Evolutionary conservation across 2,888 invertebrate species (phyloP).

Genomic region (Epinotia brunnichana): DNA sequence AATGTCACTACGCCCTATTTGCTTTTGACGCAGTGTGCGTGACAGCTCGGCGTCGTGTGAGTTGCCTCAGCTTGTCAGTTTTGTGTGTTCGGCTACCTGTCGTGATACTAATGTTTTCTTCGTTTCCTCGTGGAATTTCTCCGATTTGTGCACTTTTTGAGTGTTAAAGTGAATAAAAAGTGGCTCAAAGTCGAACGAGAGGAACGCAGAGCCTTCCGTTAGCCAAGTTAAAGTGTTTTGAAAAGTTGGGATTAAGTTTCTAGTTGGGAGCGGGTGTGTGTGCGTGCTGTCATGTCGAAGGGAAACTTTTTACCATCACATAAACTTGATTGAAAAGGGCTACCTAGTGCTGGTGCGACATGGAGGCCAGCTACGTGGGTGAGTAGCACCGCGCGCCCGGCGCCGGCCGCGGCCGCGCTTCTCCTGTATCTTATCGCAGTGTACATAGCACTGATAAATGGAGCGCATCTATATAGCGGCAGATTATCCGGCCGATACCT

Average conservation of each 20-base stretch:
- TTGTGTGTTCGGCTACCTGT: slow-evolving; percentile 58
- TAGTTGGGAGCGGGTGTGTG: slow-evolving; percentile 66
- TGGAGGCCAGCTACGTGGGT: slow-evolving; percentile 76
- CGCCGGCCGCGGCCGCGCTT: slow-evolving; percentile 14
- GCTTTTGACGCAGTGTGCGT: slow-evolving; percentile 35
- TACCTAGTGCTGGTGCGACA: slow-evolving; percentile 52
- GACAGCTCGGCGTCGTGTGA: slow-evolving; percentile 41
- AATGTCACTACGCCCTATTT: slow-evolving; percentile 17
- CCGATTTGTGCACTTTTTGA: slow-evolving; percentile 51
- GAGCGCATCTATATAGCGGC: slow-evolving; percentile 3
- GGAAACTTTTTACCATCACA: slow-evolving; percentile 65
- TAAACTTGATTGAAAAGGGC: slow-evolving; percentile 62
- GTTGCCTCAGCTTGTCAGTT: slow-evolving; percentile 52
- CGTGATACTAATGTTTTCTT: slow-evolving; percentile 56
- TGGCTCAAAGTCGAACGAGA: slow-evolving; percentile 46
- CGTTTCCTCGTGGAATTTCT: slow-evolving; percentile 50
- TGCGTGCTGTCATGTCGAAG: slow-evolving; percentile 74
- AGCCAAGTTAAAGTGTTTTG: slow-evolving; percentile 53
- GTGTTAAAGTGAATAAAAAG: slow-evolving; percentile 51
- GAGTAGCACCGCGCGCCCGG: slow-evolving; percentile 54
- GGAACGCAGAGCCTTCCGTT: slow-evolving; percentile 23
- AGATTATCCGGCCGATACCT: slow-evolving; percentile 39
- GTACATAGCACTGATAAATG: slow-evolving; percentile 40
- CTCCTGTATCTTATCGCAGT: slow-evolving; percentile 38
- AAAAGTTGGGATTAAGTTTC: slow-evolving; percentile 63